Evolutionary conservation across 2,797 vertebrate genomes (phyloP).

Genomic region (Silurus lanzhouensis): DNA sequence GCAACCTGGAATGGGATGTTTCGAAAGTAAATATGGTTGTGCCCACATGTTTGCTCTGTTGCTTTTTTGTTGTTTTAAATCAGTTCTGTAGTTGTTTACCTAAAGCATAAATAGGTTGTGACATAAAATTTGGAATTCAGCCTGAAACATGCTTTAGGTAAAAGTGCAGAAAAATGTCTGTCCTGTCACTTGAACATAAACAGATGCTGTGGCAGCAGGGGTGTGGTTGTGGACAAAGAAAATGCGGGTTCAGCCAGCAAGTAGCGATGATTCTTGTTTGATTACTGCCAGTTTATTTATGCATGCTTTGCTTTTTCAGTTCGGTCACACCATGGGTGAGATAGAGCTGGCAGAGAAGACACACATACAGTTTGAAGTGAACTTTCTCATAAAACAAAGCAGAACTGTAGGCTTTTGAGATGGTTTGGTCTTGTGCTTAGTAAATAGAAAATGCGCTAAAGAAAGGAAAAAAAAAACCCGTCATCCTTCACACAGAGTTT

Average conservation of each 20-base stretch:
- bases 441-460: not conserved
- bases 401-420: not conserved
- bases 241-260: not conserved
- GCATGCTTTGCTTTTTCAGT: not conserved
- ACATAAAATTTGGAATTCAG: not conserved
- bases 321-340: not conserved
- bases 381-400: not conserved
- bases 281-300: constrained; percentile 4
- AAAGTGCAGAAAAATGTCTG: not conserved
- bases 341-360: not conserved
- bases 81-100: not conserved
- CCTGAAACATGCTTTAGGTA: not conserved
- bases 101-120: not conserved
- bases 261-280: not conserved
- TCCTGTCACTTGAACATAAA: constrained; percentile 6
- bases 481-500: not conserved
- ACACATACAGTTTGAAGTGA: not conserved
- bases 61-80: not conserved
- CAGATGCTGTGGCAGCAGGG: not conserved
- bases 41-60: not conserved
- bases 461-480: not conserved
- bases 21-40: not conserved
- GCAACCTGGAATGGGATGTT: not conserved
- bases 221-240: not conserved
- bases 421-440: not conserved